Evolutionary conservation across 2,888 invertebrate species (phyloP), one percentile per base, ranked within the genome.

Genomic region (Bibio marci): DNA sequence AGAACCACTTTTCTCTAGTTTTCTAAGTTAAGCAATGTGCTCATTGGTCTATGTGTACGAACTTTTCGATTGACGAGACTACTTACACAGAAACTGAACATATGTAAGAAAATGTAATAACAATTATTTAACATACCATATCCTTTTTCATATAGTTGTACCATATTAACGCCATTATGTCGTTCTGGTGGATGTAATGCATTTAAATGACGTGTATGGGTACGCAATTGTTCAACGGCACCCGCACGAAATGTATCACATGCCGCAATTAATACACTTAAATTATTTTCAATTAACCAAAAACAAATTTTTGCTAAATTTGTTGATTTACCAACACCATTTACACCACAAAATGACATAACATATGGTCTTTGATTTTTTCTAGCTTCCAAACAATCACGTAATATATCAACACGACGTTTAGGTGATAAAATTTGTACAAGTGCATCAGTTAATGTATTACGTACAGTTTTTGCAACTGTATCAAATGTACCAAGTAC

Each of bases 161-260:
- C 95, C 87, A 90, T 90, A 44, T 66, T 66, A 27, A 70, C 62
- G 12, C 80, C 80, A 5, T 54, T 61, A 49, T 88, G 87, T 37
- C 69, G 67, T 15, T 72, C 67, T 0, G 79, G 66, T 0, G 95
- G 90, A 63, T 97, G 97, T 43, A 98, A 65, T 7, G 92, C 90
- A 63, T 92, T 94, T 49, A 98, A 70, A 52, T 90, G 90, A 0
- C 85, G 67, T 43, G 79, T 81, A 63, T 98, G 98, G 0, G 98
- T 99, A 30, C 95, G 73, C 48, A 98, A 68, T 59, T 98, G 98
- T 58, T 98, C 98, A 1, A 98, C 98, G 18, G 98, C 98, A 42
- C 98, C 98, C 1, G 98, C 97, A 50, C 97, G 75, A 70, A 98
- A 98, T 31, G 98, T 98, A 65, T 98, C 98, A 58, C 98, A 97